Evolutionary conservation across 2,113 vertebrate species (phyloP).

Genomic region (Saguinus imperator): DNA sequence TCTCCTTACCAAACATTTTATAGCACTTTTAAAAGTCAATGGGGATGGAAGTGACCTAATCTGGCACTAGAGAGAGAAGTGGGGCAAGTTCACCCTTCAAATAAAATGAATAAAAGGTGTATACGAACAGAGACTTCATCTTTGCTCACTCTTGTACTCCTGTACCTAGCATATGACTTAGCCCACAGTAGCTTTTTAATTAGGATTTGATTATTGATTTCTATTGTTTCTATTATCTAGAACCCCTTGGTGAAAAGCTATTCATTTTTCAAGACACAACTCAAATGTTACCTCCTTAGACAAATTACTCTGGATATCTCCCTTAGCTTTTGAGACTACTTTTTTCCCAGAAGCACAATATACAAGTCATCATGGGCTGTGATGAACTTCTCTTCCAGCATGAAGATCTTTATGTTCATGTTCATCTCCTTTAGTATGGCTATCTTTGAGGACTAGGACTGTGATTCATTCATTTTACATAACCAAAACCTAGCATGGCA

Average conservation of each 20-base stretch:
- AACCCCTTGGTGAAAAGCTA: background rate
- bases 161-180: background rate
- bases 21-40: background rate
- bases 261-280: background rate
- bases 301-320: background rate
- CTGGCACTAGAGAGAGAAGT: too few relatives aligned
- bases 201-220: background rate
- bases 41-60: too few relatives aligned
- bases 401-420: background rate
- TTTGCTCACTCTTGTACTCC: background rate
- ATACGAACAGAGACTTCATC: background rate
- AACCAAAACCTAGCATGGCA: background rate
- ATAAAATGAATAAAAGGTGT: background rate
- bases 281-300: background rate
- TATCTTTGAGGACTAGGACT: background rate
- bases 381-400: background rate
- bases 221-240: background rate
- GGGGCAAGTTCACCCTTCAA: background rate
- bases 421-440: background rate
- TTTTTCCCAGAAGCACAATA: background rate
- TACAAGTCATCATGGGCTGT: background rate
- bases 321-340: background rate
- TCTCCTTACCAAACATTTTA: background rate
- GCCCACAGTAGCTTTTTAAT: background rate
- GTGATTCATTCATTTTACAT: background rate